Conservation (phyloP, 2,113 vertebrate genomes). For the Perognathus longimembris region DNA sequence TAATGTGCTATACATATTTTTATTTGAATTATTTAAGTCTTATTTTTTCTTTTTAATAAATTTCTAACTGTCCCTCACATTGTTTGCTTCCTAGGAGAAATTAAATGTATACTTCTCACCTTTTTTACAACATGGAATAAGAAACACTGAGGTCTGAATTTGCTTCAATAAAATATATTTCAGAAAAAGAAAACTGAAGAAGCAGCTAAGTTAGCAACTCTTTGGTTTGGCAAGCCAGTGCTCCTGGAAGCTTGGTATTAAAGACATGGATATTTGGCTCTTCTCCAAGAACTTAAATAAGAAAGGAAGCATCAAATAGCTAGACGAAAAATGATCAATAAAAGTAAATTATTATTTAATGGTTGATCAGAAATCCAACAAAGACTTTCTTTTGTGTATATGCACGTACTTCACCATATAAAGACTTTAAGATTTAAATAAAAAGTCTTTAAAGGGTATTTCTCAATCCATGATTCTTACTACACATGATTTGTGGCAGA, state of each 20-base stretch:
- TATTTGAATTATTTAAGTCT: neutral
- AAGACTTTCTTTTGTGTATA: neutral
- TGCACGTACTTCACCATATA: neutral
- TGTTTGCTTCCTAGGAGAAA: neutral
- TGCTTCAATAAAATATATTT: neutral
- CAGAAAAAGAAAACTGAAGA: neutral
- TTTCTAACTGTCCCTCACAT: neutral
- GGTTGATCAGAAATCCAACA: neutral
- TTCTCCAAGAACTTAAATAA: slow-evolving; percentile 20
- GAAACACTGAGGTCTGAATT: neutral
- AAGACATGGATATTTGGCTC: slow-evolving; percentile 20
- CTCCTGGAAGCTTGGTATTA: neutral
- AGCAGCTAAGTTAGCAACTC: slow-evolving; percentile 5
- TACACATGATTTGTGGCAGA: slow-evolving; percentile 77
- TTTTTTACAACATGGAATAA: neutral
- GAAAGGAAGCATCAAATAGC: slow-evolving; percentile 4
- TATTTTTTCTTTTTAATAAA: neutral
- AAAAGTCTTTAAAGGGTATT: slow-evolving; percentile 58
- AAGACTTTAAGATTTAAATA: neutral
- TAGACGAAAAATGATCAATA: slow-evolving; percentile 1
- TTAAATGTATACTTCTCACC: neutral
- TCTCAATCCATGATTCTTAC: slow-evolving; percentile 61
- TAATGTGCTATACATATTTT: neutral
- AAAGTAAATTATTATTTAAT: slow-evolving; percentile 41
- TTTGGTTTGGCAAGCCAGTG: neutral